Percentiles rank a stretch among this genome's conserved stretches.
Evolutionary conservation across 2,888 invertebrate species (phyloP).

Genomic region (Coleophora flavipennella): DNA sequence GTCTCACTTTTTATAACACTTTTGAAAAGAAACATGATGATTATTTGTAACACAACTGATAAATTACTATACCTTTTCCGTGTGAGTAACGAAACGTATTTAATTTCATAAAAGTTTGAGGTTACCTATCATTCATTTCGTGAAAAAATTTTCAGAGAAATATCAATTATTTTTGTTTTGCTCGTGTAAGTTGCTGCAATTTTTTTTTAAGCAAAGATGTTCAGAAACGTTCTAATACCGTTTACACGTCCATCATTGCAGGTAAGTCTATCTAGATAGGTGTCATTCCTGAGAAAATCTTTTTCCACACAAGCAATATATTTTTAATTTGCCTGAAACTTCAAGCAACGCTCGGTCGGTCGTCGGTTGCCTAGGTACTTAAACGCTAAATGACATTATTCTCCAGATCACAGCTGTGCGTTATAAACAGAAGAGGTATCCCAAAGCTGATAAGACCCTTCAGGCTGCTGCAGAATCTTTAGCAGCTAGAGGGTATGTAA

Average conservation of each 20-base stretch:
- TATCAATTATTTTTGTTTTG: not conserved
- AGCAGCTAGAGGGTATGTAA: constrained; percentile 77
- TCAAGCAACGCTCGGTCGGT: too few relatives aligned
- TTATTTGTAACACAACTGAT: too few relatives aligned
- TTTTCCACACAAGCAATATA: too few relatives aligned
- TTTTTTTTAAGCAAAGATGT: constrained; percentile 24
- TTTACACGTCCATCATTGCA: constrained; percentile 37
- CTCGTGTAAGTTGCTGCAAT: not conserved
- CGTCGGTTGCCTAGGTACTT: too few relatives aligned
- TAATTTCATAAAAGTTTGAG: constrained; percentile 2
- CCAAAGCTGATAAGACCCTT: constrained; percentile 58
- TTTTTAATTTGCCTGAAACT: too few relatives aligned
- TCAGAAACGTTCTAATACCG: constrained; percentile 32
- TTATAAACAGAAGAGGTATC: constrained; percentile 42
- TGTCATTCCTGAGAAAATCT: too few relatives aligned
- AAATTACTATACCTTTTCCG: not conserved
- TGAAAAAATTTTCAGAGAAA: not conserved
- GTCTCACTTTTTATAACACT: too few relatives aligned
- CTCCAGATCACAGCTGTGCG: constrained; percentile 39
- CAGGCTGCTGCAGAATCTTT: constrained; percentile 75
- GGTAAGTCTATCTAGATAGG: too few relatives aligned
- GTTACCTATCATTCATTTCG: constrained; percentile 7
- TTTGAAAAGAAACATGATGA: too few relatives aligned
- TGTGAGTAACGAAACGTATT: constrained; percentile 3
- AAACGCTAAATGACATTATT: too few relatives aligned